Conservation (phyloP, 2,113 vertebrate species). For the Plectropomus leopardus region DNA sequence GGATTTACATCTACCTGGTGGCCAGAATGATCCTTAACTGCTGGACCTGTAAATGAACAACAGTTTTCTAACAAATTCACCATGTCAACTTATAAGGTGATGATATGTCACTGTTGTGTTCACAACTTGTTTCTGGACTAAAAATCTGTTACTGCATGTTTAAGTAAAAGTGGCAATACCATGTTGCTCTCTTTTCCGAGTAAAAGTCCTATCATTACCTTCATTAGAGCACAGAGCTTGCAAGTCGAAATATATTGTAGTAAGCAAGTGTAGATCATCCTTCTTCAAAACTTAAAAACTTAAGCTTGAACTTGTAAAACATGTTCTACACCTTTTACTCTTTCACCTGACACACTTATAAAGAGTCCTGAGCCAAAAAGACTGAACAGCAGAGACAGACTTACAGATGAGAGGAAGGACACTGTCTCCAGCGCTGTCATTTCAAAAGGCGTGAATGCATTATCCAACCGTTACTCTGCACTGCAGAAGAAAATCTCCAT, state of each 20-base stretch:
- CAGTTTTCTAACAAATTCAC: no score
- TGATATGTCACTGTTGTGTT: neutral
- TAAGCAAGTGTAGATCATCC: neutral
- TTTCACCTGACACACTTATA: conserved; percentile 43
- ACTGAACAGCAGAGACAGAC: conserved; percentile 39
- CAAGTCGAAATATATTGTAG: neutral
- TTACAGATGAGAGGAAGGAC: conserved; percentile 52
- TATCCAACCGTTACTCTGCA: conserved; percentile 63
- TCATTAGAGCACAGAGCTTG: no score
- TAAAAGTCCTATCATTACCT: neutral
- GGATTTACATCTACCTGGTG: no score
- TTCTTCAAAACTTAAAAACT: conserved; percentile 25
- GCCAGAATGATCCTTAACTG: no score
- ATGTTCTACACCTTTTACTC: conserved; percentile 14
- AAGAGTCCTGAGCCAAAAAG: conserved; percentile 46
- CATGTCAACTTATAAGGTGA: neutral
- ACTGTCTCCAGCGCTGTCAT: conserved; percentile 55
- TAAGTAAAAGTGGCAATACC: neutral
- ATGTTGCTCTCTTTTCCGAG: neutral
- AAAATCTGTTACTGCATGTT: neutral
- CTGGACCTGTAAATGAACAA: no score
- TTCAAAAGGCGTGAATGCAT: conserved; percentile 73
- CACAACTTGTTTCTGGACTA: no score
- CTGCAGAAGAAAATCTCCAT: conserved; percentile 65
- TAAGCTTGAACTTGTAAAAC: conserved; percentile 39